phyloP scores from a whole-genome alignment of 2,113 vertebrate species.

The Canis aureus region DNA sequence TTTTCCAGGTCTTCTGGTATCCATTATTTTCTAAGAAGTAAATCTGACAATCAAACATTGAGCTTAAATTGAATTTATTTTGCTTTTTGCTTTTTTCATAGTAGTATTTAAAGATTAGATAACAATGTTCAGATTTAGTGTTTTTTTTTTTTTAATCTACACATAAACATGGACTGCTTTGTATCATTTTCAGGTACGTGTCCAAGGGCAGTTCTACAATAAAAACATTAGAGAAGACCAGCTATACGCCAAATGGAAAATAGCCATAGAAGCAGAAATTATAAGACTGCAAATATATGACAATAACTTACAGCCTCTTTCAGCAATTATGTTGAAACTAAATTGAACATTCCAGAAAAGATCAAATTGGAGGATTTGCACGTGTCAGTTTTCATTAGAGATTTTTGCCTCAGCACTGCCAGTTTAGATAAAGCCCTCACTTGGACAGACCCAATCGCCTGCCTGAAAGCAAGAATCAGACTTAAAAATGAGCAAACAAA shows the following conservation, averaged over 20 bases:
- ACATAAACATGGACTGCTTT: neutral
- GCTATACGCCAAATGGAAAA: neutral
- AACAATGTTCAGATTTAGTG: neutral
- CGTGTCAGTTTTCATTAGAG: constrained; percentile 59
- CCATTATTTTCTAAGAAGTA: constrained; percentile 60
- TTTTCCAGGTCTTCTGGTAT: constrained; percentile 40
- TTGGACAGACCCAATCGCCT: neutral
- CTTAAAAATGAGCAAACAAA: neutral
- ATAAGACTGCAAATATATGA: constrained; percentile 41
- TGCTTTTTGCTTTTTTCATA: neutral
- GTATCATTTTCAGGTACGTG: neutral
- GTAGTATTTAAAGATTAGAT: constrained; percentile 28
- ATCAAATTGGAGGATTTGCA: constrained; percentile 47
- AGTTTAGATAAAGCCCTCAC: constrained; percentile 2
- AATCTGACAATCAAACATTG: neutral
- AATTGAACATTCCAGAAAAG: neutral
- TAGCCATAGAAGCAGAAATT: neutral
- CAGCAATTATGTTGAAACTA: constrained; percentile 45
- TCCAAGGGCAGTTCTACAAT: neutral
- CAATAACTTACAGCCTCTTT: constrained; percentile 47
- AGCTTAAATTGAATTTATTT: neutral
- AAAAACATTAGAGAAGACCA: neutral
- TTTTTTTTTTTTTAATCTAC: neutral
- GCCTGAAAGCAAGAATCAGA: neutral
- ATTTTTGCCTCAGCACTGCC: neutral